Conservation (phyloP, 2,113 vertebrate genomes). For the Sebastes fasciatus region DNA sequence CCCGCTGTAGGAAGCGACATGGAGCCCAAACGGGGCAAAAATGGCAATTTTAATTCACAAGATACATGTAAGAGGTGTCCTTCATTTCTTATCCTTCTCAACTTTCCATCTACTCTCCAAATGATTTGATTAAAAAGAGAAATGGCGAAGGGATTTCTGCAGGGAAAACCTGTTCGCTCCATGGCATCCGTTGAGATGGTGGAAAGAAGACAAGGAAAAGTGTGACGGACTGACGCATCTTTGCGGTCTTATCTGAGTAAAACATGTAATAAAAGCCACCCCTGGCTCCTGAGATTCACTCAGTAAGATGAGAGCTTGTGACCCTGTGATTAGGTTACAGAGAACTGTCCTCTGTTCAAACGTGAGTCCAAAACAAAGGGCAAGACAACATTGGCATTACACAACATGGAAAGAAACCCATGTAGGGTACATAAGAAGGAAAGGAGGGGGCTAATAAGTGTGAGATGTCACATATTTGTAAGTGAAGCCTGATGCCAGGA, state of each 20-base stretch:
- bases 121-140: constrained; percentile 5
- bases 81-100: constrained; percentile 51
- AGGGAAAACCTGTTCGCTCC: not conserved
- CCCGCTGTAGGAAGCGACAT: constrained; percentile 38
- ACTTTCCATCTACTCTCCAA: constrained; percentile 26
- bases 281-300: constrained; percentile 39
- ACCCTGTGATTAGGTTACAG: constrained; percentile 43
- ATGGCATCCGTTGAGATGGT: constrained; percentile 19
- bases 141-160: constrained; percentile 20
- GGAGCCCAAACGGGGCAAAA: constrained; percentile 23
- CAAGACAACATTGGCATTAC: constrained; percentile 51
- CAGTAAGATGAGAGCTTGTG: constrained; percentile 46
- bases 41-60: constrained; percentile 39
- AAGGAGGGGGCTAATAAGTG: constrained; percentile 4
- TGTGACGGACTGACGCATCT: constrained; percentile 29
- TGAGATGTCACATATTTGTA: constrained; percentile 58
- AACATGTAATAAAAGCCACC: constrained; percentile 34
- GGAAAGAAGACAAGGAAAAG: constrained; percentile 43
- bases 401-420: constrained; percentile 33
- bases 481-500: constrained; percentile 37
- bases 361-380: constrained; percentile 50
- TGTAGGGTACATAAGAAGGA: not conserved
- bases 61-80: constrained; percentile 46
- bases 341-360: constrained; percentile 36
- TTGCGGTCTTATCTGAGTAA: not conserved